These are phyloP conservation scores for Taxidea taxus DNA, from an alignment of 2,113 vertebrate species.

Conservation along the genomic window DNA sequence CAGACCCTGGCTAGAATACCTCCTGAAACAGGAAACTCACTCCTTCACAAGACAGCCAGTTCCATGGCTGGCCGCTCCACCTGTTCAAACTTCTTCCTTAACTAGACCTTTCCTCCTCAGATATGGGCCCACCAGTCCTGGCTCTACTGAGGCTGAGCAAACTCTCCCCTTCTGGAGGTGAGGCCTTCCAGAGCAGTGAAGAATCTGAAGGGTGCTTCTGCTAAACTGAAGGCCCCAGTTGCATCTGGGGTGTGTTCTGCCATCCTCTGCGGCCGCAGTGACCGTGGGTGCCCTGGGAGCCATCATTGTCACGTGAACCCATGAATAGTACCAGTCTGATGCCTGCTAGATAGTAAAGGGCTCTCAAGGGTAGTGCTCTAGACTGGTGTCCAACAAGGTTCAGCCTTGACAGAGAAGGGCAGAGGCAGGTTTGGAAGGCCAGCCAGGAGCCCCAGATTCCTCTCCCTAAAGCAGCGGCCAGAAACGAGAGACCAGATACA, in stretches of 20 bases:
- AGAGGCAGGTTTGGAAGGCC: background rate
- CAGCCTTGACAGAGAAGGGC: background rate
- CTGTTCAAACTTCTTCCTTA: background rate
- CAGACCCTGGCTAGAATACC: background rate
- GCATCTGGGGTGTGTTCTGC: background rate
- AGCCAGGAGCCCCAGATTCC: background rate
- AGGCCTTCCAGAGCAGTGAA: background rate
- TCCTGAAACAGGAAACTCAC: background rate
- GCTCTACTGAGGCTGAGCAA: background rate
- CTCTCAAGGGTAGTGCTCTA: background rate
- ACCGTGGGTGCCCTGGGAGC: background rate
- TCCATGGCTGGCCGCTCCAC: background rate
- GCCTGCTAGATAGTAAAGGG: background rate
- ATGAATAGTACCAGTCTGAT: background rate
- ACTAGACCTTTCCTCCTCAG: background rate
- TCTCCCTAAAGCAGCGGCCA: background rate
- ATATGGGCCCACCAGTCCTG: background rate
- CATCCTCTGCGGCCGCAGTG: background rate
- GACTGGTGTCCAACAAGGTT: background rate
- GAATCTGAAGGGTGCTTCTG: background rate
- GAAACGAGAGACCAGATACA: background rate
- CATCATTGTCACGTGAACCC: background rate
- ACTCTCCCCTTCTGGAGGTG: background rate
- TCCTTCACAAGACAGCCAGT: background rate
- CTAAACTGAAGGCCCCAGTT: background rate